phyloP scores from a whole-genome alignment of 1,140 invertebrate species.

The Drosophila novamexicana region DNA sequence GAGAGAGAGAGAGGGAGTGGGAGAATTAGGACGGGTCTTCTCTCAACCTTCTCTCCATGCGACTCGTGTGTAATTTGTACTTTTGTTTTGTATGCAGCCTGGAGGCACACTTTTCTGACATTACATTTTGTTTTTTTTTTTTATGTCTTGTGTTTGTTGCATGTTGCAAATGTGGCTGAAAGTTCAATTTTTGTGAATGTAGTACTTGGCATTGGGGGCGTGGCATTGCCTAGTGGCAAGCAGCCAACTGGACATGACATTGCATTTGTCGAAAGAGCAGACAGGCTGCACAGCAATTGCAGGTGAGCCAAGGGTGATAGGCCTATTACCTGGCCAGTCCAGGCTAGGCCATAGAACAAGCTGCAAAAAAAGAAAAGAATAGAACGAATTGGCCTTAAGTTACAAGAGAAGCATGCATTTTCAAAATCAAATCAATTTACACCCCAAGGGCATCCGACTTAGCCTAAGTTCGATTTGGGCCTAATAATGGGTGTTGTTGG shows the following conservation, averaged over 20 bases:
- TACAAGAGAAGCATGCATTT: too few relatives aligned
- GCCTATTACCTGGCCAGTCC: constrained; percentile 1
- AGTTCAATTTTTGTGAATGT: constrained; percentile 29
- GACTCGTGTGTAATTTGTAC: constrained; percentile 40
- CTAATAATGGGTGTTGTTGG: too few relatives aligned
- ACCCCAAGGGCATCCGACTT: too few relatives aligned
- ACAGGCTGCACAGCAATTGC: too few relatives aligned
- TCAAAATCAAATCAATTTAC: too few relatives aligned
- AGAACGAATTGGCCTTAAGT: background rate
- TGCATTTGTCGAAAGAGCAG: constrained; percentile 1
- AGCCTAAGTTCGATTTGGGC: too few relatives aligned
- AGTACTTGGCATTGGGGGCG: constrained; percentile 11
- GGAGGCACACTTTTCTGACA: constrained; percentile 35
- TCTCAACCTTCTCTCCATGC: background rate
- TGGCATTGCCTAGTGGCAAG: constrained; percentile 6
- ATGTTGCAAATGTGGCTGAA: constrained; percentile 12
- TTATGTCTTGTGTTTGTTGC: background rate
- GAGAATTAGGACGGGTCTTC: background rate
- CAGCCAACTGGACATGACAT: constrained; percentile 27
- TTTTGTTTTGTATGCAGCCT: constrained; percentile 18
- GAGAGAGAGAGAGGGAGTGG: background rate
- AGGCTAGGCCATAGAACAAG: background rate
- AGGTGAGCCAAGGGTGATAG: too few relatives aligned
- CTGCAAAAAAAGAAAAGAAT: background rate
- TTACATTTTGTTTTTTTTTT: constrained; percentile 18